phyloP scores from a whole-genome alignment of 2,113 vertebrate species.

The Ochotona princeps region DNA sequence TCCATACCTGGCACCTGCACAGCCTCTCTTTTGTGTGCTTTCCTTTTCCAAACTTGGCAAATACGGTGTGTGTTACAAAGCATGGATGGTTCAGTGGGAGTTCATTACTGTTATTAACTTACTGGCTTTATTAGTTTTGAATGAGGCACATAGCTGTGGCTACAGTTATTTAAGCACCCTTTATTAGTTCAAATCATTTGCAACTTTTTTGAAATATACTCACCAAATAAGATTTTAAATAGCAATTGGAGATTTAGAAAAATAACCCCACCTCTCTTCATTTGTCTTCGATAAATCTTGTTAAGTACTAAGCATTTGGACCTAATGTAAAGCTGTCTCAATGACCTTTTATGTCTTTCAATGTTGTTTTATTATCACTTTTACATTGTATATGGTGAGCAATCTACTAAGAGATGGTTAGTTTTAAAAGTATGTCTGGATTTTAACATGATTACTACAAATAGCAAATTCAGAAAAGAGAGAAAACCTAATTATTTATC shows the following conservation, averaged over 20 bases:
- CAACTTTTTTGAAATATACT: conserved; percentile 59
- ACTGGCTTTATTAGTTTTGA: conserved; percentile 81
- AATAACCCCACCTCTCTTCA: neutral
- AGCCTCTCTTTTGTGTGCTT: conserved; percentile 11
- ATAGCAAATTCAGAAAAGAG: neutral
- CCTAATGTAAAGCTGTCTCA: neutral
- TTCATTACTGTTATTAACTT: conserved; percentile 80
- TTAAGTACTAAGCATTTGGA: conserved; percentile 39
- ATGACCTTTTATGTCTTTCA: neutral
- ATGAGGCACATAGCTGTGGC: conserved; percentile 64
- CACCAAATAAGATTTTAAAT: conserved; percentile 53
- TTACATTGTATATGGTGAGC: conserved; percentile 38
- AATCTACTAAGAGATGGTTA: conserved; percentile 12
- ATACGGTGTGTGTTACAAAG: conserved; percentile 40
- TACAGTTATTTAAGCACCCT: conserved; percentile 73
- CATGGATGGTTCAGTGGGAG: conserved; percentile 52
- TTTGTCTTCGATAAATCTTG: conserved; percentile 45
- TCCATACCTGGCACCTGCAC: neutral
- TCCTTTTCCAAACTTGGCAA: conserved; percentile 38
- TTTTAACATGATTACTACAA: conserved; percentile 20
- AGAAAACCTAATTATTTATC: neutral
- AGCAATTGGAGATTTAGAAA: conserved; percentile 30
- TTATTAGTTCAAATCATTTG: conserved; percentile 77
- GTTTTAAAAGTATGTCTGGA: conserved; percentile 35
- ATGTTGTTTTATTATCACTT: neutral